A percentile compares a stretch with the other conserved stretches of the same genome.
phyloP scores from a whole-genome alignment of 1,140 invertebrate species.

The Drosophila seguyi region DNA sequence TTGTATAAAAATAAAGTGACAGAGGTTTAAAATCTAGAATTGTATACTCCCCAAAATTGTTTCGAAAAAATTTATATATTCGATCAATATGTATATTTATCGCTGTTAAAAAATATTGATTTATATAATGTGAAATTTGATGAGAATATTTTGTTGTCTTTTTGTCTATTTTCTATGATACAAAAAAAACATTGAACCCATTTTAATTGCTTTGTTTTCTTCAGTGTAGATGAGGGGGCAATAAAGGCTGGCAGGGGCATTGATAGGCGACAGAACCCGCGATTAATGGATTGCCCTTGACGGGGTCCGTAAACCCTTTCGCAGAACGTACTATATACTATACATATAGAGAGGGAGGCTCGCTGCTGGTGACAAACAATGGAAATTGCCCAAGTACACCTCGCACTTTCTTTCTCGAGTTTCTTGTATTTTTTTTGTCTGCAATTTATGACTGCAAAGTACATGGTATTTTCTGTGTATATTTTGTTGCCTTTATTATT shows the following conservation, averaged over 20 bases:
- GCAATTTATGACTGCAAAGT: slow-evolving; percentile 35
- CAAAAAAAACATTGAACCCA: no score
- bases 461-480: slow-evolving; percentile 16
- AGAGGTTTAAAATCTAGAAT: no score
- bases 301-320: slow-evolving; percentile 50
- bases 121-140: no score
- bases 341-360: slow-evolving; percentile 43
- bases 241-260: not conserved
- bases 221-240: not conserved
- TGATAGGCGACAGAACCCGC: slow-evolving; percentile 32
- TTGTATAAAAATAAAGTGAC: no score
- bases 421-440: not conserved
- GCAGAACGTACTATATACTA: not conserved
- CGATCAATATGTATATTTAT: no score
- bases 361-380: slow-evolving; percentile 62
- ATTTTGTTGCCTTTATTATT: slow-evolving; percentile 30
- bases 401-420: slow-evolving; percentile 20
- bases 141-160: not conserved
- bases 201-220: not conserved
- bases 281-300: slow-evolving; percentile 51
- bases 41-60: no score
- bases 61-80: no score
- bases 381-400: slow-evolving; percentile 65
- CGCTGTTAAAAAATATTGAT: no score
- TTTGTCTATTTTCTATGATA: no score